These are phyloP conservation scores for Lacerta bilineata DNA, from an alignment of 2,797 vertebrate genomes.

Conservation along the genomic window DNA sequence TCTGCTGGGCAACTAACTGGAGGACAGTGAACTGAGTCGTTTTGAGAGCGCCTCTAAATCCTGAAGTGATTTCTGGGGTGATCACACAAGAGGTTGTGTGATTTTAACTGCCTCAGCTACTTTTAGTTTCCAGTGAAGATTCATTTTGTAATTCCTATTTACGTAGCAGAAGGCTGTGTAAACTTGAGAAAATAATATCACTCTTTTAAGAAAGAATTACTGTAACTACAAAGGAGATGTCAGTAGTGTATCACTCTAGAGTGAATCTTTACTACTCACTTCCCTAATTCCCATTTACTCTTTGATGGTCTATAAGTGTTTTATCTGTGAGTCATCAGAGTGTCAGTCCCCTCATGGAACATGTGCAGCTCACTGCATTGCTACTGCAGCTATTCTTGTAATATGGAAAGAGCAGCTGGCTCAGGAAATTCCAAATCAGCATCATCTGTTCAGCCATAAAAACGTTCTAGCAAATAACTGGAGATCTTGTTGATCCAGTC, in stretches of 20 bases:
- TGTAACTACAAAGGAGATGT: background rate
- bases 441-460: background rate
- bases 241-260: slow-evolving; percentile 16
- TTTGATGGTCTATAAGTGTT: background rate
- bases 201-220: background rate
- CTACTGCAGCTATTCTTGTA: background rate
- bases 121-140: background rate
- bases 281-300: background rate
- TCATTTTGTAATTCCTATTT: slow-evolving; percentile 1
- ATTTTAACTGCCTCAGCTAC: background rate
- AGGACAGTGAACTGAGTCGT: too few species aligned
- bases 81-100: background rate
- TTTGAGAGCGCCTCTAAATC: background rate
- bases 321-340: too few species aligned
- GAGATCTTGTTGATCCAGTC: background rate
- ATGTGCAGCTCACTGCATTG: background rate
- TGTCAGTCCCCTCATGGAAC: background rate
- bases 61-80: background rate
- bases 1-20: background rate
- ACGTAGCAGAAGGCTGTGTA: background rate
- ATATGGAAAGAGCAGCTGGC: background rate
- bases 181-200: background rate
- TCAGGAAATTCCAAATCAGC: background rate
- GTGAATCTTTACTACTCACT: slow-evolving; percentile 3
- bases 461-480: background rate